A percentile compares a stretch with the other conserved stretches of the same genome.
These are phyloP conservation scores for Gambusia holbrooki DNA, from an alignment of 2,113 vertebrate species.

Conservation along the genomic window DNA sequence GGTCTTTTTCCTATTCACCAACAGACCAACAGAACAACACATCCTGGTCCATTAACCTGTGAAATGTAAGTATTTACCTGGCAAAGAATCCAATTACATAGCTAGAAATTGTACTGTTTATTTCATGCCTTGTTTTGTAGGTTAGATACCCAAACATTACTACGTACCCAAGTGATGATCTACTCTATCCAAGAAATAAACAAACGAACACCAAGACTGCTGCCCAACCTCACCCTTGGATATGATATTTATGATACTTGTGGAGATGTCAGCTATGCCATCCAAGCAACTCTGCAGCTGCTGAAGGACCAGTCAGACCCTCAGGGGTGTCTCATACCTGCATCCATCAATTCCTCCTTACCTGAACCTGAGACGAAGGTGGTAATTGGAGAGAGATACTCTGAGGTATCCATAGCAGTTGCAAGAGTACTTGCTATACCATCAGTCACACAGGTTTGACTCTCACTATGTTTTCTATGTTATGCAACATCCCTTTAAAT, in stretches of 20 bases:
- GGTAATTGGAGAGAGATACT: constrained; percentile 62
- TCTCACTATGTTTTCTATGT: background rate
- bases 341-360: background rate
- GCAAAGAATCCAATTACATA: background rate
- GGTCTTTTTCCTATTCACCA: constrained; percentile 66
- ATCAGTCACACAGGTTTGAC: constrained; percentile 68
- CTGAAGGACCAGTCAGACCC: constrained; percentile 23
- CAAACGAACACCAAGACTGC: constrained; percentile 7
- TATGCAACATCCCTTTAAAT: too few relatives aligned
- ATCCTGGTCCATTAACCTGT: constrained; percentile 15
- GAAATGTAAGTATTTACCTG: constrained; percentile 23
- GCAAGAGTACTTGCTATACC: constrained; percentile 62
- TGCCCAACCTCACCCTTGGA: constrained; percentile 65
- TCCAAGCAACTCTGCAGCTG: constrained; percentile 49
- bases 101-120: background rate
- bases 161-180: constrained; percentile 66
- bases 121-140: constrained; percentile 23
- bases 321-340: constrained; percentile 7
- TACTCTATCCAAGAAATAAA: constrained; percentile 66
- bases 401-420: constrained; percentile 61
- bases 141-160: constrained; percentile 17
- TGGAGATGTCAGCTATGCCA: constrained; percentile 48
- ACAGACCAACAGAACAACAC: background rate
- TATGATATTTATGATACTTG: constrained; percentile 76
- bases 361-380: constrained; percentile 49